phyloP scores from a whole-genome alignment of 1,140 invertebrate species.

The Drosophila repleta region DNA sequence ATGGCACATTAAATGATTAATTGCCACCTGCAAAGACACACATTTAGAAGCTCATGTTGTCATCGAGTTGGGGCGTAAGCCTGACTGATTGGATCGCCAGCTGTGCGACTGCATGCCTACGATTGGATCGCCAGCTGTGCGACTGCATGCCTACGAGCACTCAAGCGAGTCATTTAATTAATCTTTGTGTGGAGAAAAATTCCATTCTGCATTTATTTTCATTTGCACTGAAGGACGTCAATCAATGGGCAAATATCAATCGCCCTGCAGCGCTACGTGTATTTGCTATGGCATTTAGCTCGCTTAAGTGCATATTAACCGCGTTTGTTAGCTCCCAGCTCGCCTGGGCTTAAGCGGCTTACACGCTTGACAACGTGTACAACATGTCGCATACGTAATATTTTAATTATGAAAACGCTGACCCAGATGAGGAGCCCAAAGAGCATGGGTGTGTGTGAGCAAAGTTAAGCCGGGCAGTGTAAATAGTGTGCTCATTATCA shows the following conservation, averaged over 20 bases:
- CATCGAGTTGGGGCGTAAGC: slow-evolving; percentile 22
- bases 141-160: background rate
- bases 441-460: background rate
- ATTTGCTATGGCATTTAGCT: slow-evolving; percentile 40
- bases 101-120: no score
- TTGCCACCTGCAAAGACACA: slow-evolving; percentile 28
- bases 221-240: background rate
- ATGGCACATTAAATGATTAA: slow-evolving; percentile 48
- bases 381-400: slow-evolving; percentile 61
- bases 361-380: slow-evolving; percentile 47
- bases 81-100: slow-evolving; percentile 3
- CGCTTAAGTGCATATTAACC: slow-evolving; percentile 54
- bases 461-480: background rate
- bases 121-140: background rate
- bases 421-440: slow-evolving; percentile 13
- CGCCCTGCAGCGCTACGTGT: background rate
- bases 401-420: slow-evolving; percentile 66
- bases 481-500: slow-evolving; percentile 24
- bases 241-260: slow-evolving; percentile 41
- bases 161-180: slow-evolving; percentile 2
- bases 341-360: slow-evolving; percentile 63
- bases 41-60: slow-evolving; percentile 33
- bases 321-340: slow-evolving; percentile 44
- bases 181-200: background rate
- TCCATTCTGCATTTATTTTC: background rate